A percentile compares a stretch with the other conserved stretches of the same genome.
Conservation (phyloP, 1,140 invertebrate genomes). For the Coptotermes formosanus region DNA sequence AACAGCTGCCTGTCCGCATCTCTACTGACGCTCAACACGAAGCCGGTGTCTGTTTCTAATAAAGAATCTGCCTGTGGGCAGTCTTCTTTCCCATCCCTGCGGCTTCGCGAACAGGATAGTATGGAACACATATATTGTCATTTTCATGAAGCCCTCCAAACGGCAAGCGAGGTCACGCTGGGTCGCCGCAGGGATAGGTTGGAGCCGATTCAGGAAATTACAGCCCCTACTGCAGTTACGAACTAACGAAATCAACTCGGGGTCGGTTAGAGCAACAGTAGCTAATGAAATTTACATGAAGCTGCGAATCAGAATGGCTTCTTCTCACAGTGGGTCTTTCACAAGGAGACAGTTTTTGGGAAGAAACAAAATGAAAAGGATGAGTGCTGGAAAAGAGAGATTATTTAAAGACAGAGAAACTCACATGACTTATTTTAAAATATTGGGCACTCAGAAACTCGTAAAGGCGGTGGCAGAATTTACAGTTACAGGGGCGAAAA, state of each 20-base stretch:
- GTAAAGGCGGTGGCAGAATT: too few relatives aligned
- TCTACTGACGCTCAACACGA: too few relatives aligned
- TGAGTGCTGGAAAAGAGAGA: too few relatives aligned
- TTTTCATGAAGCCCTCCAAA: constrained; percentile 27
- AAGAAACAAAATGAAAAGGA: not conserved
- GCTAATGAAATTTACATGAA: constrained; percentile 31
- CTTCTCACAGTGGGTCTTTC: not conserved
- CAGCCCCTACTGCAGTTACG: constrained; percentile 26
- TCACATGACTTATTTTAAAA: too few relatives aligned
- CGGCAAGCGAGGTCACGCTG: not conserved
- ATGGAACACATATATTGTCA: constrained; percentile 28
- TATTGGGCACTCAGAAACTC: too few relatives aligned
- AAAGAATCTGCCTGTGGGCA: too few relatives aligned
- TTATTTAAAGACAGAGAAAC: too few relatives aligned
- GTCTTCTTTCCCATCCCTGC: too few relatives aligned
- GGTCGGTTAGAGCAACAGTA: not conserved
- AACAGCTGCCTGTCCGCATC: too few relatives aligned
- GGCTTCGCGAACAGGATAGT: too few relatives aligned
- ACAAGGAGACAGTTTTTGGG: not conserved
- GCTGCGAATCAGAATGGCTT: constrained; percentile 27
- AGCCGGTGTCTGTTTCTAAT: too few relatives aligned
- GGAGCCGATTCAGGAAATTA: constrained; percentile 26
- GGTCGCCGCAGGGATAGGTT: not conserved
- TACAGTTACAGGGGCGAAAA: too few relatives aligned
- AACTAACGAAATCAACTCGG: constrained; percentile 24